These are phyloP conservation scores for Mythimna impura DNA, from an alignment of 2,888 invertebrate species.

Conservation along the genomic window DNA sequence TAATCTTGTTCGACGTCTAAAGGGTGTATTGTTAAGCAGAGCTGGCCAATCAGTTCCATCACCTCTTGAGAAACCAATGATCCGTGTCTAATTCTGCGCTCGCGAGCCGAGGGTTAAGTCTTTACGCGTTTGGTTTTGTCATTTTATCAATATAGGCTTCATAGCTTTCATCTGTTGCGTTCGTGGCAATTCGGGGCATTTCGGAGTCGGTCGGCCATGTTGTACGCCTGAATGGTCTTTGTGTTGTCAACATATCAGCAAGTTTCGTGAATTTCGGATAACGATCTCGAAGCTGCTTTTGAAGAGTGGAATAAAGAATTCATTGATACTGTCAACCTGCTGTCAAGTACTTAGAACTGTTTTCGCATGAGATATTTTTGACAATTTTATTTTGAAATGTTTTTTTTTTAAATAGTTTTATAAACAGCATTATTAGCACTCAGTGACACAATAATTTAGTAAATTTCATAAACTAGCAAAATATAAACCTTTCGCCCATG, in stretches of 20 bases:
- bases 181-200: conserved; percentile 58
- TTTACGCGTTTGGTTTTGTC: conserved; percentile 86
- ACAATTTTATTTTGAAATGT: not conserved
- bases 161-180: conserved; percentile 66
- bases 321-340: conserved; percentile 38
- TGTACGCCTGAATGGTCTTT: conserved; percentile 52
- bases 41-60: conserved; percentile 89
- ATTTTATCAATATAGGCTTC: conserved; percentile 79
- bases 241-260: conserved; percentile 51
- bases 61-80: conserved; percentile 88
- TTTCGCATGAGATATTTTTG: not conserved
- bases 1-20: conserved; percentile 64
- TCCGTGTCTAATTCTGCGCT: conserved; percentile 83
- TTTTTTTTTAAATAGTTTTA: not conserved
- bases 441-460: not conserved
- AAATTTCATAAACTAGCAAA: not conserved
- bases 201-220: conserved; percentile 40
- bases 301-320: conserved; percentile 29
- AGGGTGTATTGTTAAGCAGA: conserved; percentile 83
- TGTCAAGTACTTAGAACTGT: conserved; percentile 4
- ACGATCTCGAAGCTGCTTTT: conserved; percentile 52
- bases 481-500: no score
- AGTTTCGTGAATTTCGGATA: conserved; percentile 53
- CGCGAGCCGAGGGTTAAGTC: conserved; percentile 83
- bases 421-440: not conserved